Evolutionary conservation across 30 jellyfish, hydroid and myxozoan genomes (phyloP), one percentile per base, ranked within the genome.

Genomic region (Hydra vulgaris): DNA sequence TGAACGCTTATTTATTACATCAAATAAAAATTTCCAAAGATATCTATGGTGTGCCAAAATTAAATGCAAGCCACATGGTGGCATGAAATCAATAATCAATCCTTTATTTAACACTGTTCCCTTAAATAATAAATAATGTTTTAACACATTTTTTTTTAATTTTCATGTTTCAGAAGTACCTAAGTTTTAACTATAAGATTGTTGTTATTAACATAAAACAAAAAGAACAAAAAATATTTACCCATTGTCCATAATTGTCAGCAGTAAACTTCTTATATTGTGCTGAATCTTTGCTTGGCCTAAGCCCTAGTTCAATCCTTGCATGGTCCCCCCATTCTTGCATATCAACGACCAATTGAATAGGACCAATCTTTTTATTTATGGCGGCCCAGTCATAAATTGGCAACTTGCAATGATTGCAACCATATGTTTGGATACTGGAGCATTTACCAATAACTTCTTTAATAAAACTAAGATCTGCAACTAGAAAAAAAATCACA

Each of bases 61-160:
- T 25, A 73, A 25, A 25, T 73, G 81, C 61, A 73, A 73, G 23
- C 81, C 81, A 25, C 81, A 73, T 25, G 81, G 81, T 73, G 81
- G 81, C 81, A 73, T 73, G 23, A 73, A 53, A n/a, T 73, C 81
- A 22, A 25, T 20, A 25, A 25, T 25, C 23, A 73, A 73, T 40
- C 61, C 61, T 40, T 40, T 40, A 40, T 40, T 40, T 40, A 40
- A 40, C 61, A 40, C 61, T 40, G 61, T 40, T 40, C 61, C 61
- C 61, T 40, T 40, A 40, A 40, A 40, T 40, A 40, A 40, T 40
- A 40, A 40, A 40, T 40, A 40, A 40, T 40, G 12, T 40, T 40
- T 40, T 40, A 40, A 12, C 12, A 40, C 61, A 40, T 40, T 40
- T 40, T 40, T 40, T 40, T 40, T 40, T 40, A 40, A 40, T 40